Percentiles rank a stretch among this genome's conserved stretches.
Conservation (phyloP, 2,113 vertebrate genomes). For the Circaetus gallicus region DNA sequence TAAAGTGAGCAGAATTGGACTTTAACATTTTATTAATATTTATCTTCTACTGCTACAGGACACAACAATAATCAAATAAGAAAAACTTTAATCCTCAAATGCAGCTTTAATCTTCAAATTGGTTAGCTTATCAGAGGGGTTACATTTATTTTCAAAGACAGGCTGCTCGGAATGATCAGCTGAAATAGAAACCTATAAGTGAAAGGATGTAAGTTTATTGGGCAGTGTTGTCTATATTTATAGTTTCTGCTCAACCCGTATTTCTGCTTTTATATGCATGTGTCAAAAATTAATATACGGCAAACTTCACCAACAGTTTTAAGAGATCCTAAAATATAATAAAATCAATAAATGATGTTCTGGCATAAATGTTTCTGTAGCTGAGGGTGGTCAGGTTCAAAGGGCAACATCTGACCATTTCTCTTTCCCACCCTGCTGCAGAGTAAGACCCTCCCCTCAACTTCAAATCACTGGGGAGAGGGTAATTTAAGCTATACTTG, state of each 20-base stretch:
- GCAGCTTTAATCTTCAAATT: constrained; percentile 64
- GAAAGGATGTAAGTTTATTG: constrained; percentile 50
- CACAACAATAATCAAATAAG: constrained; percentile 56
- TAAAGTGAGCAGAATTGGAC: background rate
- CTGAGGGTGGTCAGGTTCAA: constrained; percentile 76
- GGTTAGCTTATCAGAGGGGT: constrained; percentile 38
- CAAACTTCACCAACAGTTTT: constrained; percentile 54
- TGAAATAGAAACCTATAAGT: constrained; percentile 39
- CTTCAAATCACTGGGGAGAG: constrained; percentile 85
- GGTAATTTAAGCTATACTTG: constrained; percentile 94
- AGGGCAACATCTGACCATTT: constrained; percentile 84
- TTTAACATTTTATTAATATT: constrained; percentile 55
- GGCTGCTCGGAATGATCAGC: constrained; percentile 26
- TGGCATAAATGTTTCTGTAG: constrained; percentile 51
- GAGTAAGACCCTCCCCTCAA: constrained; percentile 77
- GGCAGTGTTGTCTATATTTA: constrained; percentile 51
- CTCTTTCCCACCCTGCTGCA: constrained; percentile 83
- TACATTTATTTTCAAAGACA: constrained; percentile 57
- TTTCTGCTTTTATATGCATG: constrained; percentile 51
- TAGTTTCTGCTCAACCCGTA: constrained; percentile 30
- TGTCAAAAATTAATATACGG: constrained; percentile 50
- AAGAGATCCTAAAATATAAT: constrained; percentile 64
- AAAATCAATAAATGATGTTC: constrained; percentile 69
- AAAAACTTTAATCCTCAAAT: constrained; percentile 56
- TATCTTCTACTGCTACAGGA: background rate